Percentiles rank a stretch among this genome's conserved stretches.
These are phyloP conservation scores for Perca fluviatilis DNA, from an alignment of 2,113 vertebrate species.

Conservation along the genomic window DNA sequence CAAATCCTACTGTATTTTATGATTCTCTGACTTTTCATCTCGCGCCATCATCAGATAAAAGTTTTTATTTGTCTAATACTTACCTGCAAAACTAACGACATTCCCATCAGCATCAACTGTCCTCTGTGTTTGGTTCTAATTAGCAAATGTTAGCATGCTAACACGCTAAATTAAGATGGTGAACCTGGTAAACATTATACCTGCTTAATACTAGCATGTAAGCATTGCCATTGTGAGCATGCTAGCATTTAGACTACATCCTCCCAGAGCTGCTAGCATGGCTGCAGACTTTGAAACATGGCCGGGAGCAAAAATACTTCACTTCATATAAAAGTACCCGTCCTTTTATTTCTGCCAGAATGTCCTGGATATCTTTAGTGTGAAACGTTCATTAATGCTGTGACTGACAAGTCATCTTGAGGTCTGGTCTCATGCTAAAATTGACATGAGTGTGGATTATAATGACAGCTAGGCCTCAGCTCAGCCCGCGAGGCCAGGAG, in stretches of 20 bases:
- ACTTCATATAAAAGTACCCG: not conserved
- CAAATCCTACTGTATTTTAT: not conserved
- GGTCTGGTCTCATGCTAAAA: constrained; percentile 64
- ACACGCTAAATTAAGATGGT: not conserved
- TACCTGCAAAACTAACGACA: not conserved
- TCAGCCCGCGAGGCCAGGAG: constrained; percentile 66
- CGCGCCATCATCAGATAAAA: not conserved
- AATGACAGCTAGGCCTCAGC: constrained; percentile 49
- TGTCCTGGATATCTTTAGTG: constrained; percentile 29
- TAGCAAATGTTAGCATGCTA: not conserved
- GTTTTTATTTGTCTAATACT: not conserved
- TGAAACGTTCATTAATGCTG: constrained; percentile 51
- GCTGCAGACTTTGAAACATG: not conserved
- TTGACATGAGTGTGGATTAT: constrained; percentile 66
- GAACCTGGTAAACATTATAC: not conserved
- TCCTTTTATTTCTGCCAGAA: not conserved
- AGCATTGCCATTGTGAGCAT: not conserved
- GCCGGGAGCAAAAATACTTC: not conserved
- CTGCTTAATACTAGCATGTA: constrained; percentile 1
- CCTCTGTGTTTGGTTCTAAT: not conserved
- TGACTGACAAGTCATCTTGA: constrained; percentile 41
- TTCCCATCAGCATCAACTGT: not conserved
- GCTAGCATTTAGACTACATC: not conserved
- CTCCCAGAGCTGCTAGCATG: not conserved
- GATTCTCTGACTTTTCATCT: not conserved